phyloP scores from a whole-genome alignment of 2,888 invertebrate species.

The Caenorhabditis plicata region DNA sequence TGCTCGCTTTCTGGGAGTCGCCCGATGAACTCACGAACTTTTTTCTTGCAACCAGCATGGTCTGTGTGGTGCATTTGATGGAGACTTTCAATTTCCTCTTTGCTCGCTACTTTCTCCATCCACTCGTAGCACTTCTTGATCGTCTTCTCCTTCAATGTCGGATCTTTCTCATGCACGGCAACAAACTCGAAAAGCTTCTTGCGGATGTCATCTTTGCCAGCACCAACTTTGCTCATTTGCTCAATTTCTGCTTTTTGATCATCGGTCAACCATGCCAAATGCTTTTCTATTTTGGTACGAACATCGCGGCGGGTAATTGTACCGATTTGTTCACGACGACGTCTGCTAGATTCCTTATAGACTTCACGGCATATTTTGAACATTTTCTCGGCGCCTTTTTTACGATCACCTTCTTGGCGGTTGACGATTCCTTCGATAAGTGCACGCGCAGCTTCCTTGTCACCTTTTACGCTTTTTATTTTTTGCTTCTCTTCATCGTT shows the following conservation, averaged over 20 bases:
- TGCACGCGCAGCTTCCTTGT: slow-evolving; percentile 17
- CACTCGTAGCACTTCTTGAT: slow-evolving; percentile 48
- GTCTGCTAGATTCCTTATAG: slow-evolving; percentile 16
- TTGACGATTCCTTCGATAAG: slow-evolving; percentile 25
- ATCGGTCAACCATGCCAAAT: slow-evolving; percentile 23
- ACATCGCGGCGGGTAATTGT: no score
- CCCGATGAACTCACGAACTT: slow-evolving; percentile 43
- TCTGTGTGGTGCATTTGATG: slow-evolving; percentile 49
- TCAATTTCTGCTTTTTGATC: slow-evolving; percentile 24
- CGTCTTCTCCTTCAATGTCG: slow-evolving; percentile 21
- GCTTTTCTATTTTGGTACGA: slow-evolving; percentile 16
- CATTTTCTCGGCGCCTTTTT: slow-evolving; percentile 26
- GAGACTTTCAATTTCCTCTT: slow-evolving; percentile 49
- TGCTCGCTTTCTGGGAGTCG: slow-evolving; percentile 33
- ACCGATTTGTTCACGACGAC: slow-evolving; percentile 10
- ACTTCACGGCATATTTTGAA: slow-evolving; percentile 19
- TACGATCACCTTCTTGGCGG: slow-evolving; percentile 28
- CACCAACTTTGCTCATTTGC: slow-evolving; percentile 35
- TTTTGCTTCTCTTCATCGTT: slow-evolving; percentile 24
- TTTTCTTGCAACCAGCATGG: slow-evolving; percentile 46
- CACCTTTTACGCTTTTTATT: slow-evolving; percentile 20
- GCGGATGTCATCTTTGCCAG: slow-evolving; percentile 44
- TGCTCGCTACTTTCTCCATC: slow-evolving; percentile 48
- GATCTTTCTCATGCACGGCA: slow-evolving; percentile 22
- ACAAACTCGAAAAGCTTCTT: slow-evolving; percentile 44